Evolutionary conservation across 1,140 invertebrate species (phyloP), one percentile per base, ranked within the genome.

Genomic region (Penaeus vannamei): DNA sequence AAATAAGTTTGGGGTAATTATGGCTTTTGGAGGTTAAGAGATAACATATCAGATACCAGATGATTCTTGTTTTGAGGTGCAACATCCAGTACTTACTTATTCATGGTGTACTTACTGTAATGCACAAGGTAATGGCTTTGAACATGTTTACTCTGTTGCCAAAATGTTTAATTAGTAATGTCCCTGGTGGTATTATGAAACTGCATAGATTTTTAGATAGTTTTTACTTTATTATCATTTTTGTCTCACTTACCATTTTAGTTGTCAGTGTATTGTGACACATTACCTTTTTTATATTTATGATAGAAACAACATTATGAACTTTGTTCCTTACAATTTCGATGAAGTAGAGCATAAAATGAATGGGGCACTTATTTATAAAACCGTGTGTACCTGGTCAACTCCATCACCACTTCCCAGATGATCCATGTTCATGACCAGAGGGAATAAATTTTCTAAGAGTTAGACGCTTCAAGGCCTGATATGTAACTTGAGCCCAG

Each of bases 351-450:
- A 32, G 72, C 19, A 8, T 32, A 32, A 69, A 20, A 22, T 66
- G 42, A 69, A 32, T 46, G 64, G 19, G 83, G 53, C 42, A 84
- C 61, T 64, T 26, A 46, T 84, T 53, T 22, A 64, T 42, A 32
- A 64, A 76, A 60, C 62, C 79, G 32, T 60, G 76, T 61, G 62
- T 53, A 46, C 77, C 60, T 86, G 77, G 85, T 86, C 85, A 86
- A 62, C 61, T 86, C 85, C 85, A 86, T 32, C 85, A 79, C 76
- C 85, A 86, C 77, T 36, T 53, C 59, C 62, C 66, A 85, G 53
- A 36, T 10, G 53, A 32, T 17, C 72, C 42, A 36, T 76, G 72
- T 76, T 29, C 42, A 32, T 32, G 72, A 76, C 72, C 72, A 76
- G 42, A 20, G 42, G 42, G 29, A 76, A 36, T 76, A 23, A 76